Evolutionary conservation across 2,113 vertebrate species (phyloP).

Genomic region (Gymnogyps californianus): DNA sequence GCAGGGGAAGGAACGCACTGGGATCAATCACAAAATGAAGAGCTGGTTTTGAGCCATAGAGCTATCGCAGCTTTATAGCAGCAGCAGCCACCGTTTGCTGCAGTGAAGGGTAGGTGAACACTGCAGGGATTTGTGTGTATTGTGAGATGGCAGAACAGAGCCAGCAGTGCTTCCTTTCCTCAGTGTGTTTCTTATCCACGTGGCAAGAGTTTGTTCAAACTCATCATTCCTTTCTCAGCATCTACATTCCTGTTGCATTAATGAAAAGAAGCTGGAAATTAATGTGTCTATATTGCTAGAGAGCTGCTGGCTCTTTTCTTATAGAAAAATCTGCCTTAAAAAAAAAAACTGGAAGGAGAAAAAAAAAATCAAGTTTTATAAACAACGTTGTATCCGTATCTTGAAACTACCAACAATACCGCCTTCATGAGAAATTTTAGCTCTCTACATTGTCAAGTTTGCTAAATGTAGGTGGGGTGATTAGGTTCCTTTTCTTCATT

Average conservation of each 20-base stretch:
- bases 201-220: background rate
- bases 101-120: background rate
- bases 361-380: background rate
- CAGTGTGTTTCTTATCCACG: background rate
- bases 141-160: background rate
- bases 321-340: background rate
- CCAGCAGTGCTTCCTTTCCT: background rate
- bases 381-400: fast-evolving
- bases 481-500: background rate
- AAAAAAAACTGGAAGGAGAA: background rate
- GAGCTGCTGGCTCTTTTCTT: background rate
- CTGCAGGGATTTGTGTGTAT: background rate
- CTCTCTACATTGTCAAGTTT: background rate
- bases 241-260: background rate
- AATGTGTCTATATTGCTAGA: background rate
- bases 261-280: background rate
- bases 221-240: background rate
- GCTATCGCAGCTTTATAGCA: background rate
- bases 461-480: background rate
- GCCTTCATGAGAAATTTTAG: background rate
- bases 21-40: background rate
- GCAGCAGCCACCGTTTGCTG: background rate
- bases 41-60: background rate
- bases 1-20: background rate
- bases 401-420: background rate